A percentile compares a stretch with the other conserved stretches of the same genome.
Conservation (phyloP, 2,797 vertebrate genomes). For the Chelon labrosus region DNA sequence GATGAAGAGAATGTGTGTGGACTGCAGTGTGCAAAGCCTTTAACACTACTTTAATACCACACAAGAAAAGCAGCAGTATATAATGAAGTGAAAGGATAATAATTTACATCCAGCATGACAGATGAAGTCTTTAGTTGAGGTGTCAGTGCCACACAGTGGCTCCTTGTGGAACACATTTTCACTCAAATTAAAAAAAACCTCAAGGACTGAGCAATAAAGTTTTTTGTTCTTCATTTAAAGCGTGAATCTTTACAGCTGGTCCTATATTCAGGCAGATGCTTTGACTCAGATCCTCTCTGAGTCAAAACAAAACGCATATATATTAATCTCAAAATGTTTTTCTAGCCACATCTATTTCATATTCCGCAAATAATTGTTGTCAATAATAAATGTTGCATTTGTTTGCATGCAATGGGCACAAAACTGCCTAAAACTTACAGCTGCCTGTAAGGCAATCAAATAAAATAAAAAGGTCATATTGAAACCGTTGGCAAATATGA, state of each 20-base stretch:
- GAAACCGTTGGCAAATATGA: neutral
- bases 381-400: too few species aligned
- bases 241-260: neutral
- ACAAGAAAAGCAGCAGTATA: neutral
- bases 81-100: neutral
- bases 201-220: neutral
- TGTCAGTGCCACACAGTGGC: too few species aligned
- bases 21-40: neutral
- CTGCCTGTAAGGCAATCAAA: too few species aligned
- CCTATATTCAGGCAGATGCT: neutral
- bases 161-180: too few species aligned
- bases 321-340: neutral
- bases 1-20: too few species aligned
- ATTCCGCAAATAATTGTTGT: neutral
- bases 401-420: too few species aligned
- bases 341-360: neutral
- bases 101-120: neutral
- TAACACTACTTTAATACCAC: neutral
- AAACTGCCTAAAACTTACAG: too few species aligned
- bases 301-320: neutral
- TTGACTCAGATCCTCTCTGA: neutral
- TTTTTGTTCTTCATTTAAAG: neutral
- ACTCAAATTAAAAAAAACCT: too few species aligned
- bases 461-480: neutral
- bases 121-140: neutral